These are phyloP conservation scores for Dioctria linearis DNA, from an alignment of 2,888 invertebrate species.

Conservation along the genomic window DNA sequence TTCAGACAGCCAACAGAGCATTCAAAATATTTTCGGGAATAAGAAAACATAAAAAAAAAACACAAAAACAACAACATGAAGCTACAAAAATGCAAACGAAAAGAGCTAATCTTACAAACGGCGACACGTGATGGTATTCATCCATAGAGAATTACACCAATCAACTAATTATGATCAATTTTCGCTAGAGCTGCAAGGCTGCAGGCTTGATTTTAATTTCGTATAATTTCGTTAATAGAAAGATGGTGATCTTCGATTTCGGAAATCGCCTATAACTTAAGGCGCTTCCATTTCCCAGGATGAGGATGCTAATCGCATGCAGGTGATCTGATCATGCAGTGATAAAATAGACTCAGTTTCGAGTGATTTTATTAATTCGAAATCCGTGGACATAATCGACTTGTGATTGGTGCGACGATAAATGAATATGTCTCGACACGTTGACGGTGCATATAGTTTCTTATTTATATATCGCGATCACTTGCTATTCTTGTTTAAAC, in stretches of 20 bases:
- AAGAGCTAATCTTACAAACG: constrained; percentile 32
- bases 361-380: constrained; percentile 21
- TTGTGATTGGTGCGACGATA: not conserved
- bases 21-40: constrained; percentile 26
- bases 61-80: not conserved
- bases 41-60: not conserved
- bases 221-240: constrained; percentile 45
- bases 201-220: constrained; percentile 49
- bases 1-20: constrained; percentile 16
- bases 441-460: not conserved
- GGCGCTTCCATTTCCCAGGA: constrained; percentile 15
- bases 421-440: not conserved
- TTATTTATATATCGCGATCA: constrained; percentile 7
- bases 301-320: constrained; percentile 15
- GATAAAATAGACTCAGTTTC: constrained; percentile 11
- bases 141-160: constrained; percentile 25
- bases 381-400: constrained; percentile 20
- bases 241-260: constrained; percentile 22
- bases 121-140: constrained; percentile 51
- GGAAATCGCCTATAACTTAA: not conserved
- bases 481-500: constrained; percentile 5
- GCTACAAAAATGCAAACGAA: not conserved
- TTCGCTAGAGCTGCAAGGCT: constrained; percentile 55
- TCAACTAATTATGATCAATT: constrained; percentile 54
- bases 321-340: constrained; percentile 31